Conservation (phyloP, 2,113 vertebrate genomes). For the Neodontobutis hainanensis region DNA sequence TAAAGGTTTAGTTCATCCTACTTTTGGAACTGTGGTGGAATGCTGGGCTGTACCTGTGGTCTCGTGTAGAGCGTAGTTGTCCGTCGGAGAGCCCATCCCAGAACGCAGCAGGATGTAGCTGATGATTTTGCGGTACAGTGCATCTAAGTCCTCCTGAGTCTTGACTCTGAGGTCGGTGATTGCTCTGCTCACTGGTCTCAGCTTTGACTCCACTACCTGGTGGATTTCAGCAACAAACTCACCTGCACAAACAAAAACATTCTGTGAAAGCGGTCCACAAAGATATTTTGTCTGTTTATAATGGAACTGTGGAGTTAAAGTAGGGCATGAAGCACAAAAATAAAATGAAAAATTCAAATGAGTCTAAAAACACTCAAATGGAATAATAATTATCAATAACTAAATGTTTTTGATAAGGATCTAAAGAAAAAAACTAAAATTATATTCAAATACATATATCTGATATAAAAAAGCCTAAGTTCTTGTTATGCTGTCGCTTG, state of each 20-base stretch:
- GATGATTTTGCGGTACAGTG: conserved; percentile 81
- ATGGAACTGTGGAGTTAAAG: too few species aligned
- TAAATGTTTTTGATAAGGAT: too few species aligned
- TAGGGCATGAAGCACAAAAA: too few species aligned
- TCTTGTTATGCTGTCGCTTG: too few species aligned
- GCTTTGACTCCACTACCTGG: conserved; percentile 73
- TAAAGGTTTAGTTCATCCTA: too few species aligned
- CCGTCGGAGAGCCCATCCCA: conserved; percentile 65
- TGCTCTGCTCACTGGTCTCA: conserved; percentile 79
- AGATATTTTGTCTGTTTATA: too few species aligned
- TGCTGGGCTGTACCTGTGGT: conserved; percentile 56
- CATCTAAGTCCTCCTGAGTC: conserved; percentile 76
- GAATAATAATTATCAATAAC: too few species aligned
- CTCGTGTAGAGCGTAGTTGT: conserved; percentile 49
- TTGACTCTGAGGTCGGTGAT: conserved; percentile 81
- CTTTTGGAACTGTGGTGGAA: background rate
- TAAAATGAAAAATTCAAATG: too few species aligned
- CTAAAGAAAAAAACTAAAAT: too few species aligned
- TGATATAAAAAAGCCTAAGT: too few species aligned
- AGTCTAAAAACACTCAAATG: too few species aligned
- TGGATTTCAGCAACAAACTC: conserved; percentile 86
- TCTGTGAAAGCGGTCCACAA: background rate
- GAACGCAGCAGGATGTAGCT: conserved; percentile 84
- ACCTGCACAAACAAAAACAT: conserved; percentile 59
- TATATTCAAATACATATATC: too few species aligned